phyloP scores from a whole-genome alignment of 2,888 invertebrate species.

The Hydropsyche betteni region DNA sequence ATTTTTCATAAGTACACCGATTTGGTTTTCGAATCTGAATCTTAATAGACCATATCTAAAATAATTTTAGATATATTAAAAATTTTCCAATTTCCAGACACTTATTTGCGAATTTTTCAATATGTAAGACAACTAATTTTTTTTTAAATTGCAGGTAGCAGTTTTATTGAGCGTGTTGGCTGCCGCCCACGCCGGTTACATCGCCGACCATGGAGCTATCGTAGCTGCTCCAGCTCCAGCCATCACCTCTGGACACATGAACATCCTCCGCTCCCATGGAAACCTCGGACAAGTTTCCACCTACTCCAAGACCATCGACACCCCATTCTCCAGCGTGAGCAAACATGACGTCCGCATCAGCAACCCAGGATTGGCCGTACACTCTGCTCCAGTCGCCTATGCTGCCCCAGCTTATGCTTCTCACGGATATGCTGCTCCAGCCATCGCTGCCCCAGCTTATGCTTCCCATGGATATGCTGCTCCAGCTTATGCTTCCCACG shows the following conservation, averaged over 20 bases:
- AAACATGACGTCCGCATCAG: conserved; percentile 75
- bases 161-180: conserved; percentile 53
- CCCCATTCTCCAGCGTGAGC: conserved; percentile 76
- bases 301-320: conserved; percentile 76
- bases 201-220: conserved; percentile 47
- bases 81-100: not conserved
- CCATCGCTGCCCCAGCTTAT: conserved; percentile 37
- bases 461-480: conserved; percentile 40
- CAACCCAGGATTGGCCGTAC: conserved; percentile 68
- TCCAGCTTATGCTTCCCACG: conserved; percentile 26
- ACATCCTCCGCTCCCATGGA: conserved; percentile 62
- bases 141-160: conserved; percentile 50
- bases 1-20: no score
- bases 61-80: not conserved
- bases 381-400: conserved; percentile 58
- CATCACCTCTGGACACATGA: conserved; percentile 59
- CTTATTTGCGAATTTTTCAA: no score
- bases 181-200: conserved; percentile 53
- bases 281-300: conserved; percentile 68
- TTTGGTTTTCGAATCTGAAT: not conserved
- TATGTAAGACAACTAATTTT: not conserved
- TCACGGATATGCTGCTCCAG: conserved; percentile 50
- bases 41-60: not conserved
- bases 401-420: conserved; percentile 56
- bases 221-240: conserved; percentile 52